Evolutionary conservation across 1,140 invertebrate genomes (phyloP), one percentile per base, ranked within the genome.

Genomic region (Drosophila subpulchrella): DNA sequence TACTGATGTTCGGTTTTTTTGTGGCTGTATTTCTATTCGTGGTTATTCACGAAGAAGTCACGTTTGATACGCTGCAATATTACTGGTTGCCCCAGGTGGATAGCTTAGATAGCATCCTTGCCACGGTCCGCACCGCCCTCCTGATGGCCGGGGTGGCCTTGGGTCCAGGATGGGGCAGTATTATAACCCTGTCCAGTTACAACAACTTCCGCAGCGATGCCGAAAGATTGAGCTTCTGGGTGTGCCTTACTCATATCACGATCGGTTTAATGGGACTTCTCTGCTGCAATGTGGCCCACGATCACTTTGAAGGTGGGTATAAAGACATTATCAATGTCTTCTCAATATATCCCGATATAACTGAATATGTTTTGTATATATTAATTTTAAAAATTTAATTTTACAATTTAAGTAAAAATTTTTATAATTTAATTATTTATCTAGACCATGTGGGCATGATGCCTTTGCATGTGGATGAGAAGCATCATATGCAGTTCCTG

Each of bases 101-200:
- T 13, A 80, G 71, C 36, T 78, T 73, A 41, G 6, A 7, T 0
- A 70, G 42, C 6, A 47, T 89, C 6, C 17, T 39, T 17, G 60
- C 70, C 8, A 75, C 76, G 0, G 13, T 65, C 11, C 74, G 67
- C 12, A 66, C 58, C 11, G 91, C 71, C 38, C 79, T 92, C n/a
- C 20, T 92, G 51, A 73, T 90, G 75, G 70, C 89, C 10, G 82
- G 75, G 12, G 71, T 86, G 46, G 51, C 81, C 12, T 39, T 92
- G 36, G 91, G 91, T 4, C 89, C 91, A 6, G 90, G 91, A 4
- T 92, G 83, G 78, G 91, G 91, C 12, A 92, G 83, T 56, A 65
- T 92, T 20, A 57, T 92, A 6, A 90, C 83, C 5, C 44, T 92
- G 27, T 77, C 85, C 42, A 92, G 91, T 34, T 88, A 89, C 44